These are phyloP conservation scores for Dysidea cf. avara DNA, from an alignment of 37 sponge, comb jelly and placozoan genomes.

Conservation along the genomic window DNA sequence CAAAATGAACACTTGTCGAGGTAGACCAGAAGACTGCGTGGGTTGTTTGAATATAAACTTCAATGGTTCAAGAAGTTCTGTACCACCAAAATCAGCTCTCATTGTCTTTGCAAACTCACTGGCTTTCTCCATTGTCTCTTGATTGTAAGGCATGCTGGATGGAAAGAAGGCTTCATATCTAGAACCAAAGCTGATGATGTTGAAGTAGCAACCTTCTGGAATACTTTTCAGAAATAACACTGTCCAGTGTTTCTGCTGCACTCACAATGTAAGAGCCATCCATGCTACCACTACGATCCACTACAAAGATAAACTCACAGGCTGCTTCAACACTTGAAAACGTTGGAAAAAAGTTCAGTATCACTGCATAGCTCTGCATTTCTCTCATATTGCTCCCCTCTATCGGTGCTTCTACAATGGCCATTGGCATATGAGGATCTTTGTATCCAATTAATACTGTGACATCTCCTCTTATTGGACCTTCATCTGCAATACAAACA, in stretches of 20 bases:
- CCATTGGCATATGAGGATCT: too few relatives aligned
- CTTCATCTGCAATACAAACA: conserved; percentile 16
- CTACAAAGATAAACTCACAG: too few relatives aligned
- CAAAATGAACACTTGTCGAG: too few relatives aligned
- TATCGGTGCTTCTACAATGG: too few relatives aligned
- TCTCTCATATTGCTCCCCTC: conserved; percentile 4
- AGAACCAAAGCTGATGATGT: conserved; percentile 77
- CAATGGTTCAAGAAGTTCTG: conserved; percentile 59
- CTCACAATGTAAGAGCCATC: conserved; percentile 55
- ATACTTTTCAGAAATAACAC: conserved; percentile 75
- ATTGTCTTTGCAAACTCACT: conserved; percentile 13
- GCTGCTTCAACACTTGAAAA: conserved; percentile 19
- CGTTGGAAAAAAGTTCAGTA: conserved; percentile 68
- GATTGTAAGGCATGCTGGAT: conserved; percentile 50
- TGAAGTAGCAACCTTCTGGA: too few relatives aligned
- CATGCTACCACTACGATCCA: too few relatives aligned
- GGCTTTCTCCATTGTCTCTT: conserved; percentile 54
- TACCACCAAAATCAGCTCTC: too few relatives aligned
- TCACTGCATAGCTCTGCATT: conserved; percentile 49
- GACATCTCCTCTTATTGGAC: conserved; percentile 47
- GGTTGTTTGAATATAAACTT: conserved; percentile 48
- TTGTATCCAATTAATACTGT: too few relatives aligned
- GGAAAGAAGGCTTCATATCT: conserved; percentile 47
- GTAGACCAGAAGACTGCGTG: too few relatives aligned
- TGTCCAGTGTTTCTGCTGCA: conserved; percentile 63